Evolutionary conservation across 2,888 invertebrate genomes (phyloP).

Genomic region (Bhutanitis thaidina): DNA sequence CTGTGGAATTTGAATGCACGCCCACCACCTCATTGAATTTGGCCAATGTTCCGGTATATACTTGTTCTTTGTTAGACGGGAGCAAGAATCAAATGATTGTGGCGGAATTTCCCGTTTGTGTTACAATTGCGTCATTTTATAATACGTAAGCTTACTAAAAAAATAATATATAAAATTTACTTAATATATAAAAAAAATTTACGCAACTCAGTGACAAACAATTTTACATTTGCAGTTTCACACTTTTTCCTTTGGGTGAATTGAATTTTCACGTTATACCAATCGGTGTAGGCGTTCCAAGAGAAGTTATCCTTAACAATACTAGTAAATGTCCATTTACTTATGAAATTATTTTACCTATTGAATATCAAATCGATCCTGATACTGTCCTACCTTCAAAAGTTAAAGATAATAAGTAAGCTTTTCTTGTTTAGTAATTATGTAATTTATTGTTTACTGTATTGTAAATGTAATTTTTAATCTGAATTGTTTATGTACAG

Average conservation of each 20-base stretch:
- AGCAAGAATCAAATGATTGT: slow-evolving; percentile 67
- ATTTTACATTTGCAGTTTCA: slow-evolving; percentile 62
- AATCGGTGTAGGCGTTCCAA: slow-evolving; percentile 69
- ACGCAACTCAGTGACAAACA: background rate
- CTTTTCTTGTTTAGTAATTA: background rate
- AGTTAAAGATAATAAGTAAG: slow-evolving; percentile 55
- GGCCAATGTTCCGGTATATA: slow-evolving; percentile 60
- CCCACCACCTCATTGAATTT: slow-evolving; percentile 66
- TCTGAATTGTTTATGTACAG: slow-evolving; percentile 29
- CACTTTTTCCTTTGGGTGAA: slow-evolving; percentile 77
- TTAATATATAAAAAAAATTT: background rate
- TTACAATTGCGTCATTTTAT: slow-evolving; percentile 69
- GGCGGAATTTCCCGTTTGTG: slow-evolving; percentile 66
- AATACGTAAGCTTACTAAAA: slow-evolving; percentile 53
- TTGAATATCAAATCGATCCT: slow-evolving; percentile 41
- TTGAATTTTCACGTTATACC: slow-evolving; percentile 81
- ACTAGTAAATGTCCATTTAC: slow-evolving; percentile 80
- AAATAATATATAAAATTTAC: background rate
- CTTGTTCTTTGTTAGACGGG: slow-evolving; percentile 64
- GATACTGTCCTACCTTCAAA: slow-evolving; percentile 27
- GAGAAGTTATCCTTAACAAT: slow-evolving; percentile 79
- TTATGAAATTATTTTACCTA: slow-evolving; percentile 63
- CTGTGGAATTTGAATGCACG: slow-evolving; percentile 61
- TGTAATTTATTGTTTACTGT: background rate
- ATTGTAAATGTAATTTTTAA: background rate